Conservation (phyloP, 2,797 vertebrate species). For the Australoheros facetus region DNA sequence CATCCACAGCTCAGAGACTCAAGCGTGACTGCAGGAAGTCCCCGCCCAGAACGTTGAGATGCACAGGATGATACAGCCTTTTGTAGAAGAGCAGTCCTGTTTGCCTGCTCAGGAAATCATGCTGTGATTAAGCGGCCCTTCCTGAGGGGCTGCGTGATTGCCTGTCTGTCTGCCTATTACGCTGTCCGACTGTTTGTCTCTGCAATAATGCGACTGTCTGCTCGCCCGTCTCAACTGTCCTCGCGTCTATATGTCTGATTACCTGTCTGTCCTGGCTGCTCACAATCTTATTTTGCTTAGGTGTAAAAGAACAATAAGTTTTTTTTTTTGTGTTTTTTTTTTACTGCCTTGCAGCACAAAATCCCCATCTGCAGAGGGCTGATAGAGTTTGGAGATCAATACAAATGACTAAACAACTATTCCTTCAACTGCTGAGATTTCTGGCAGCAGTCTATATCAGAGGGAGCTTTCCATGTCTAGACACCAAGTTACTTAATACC, state of each 20-base stretch:
- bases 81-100: conserved; percentile 22
- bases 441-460: neutral
- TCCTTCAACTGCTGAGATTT: conserved; percentile 25
- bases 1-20: conserved; percentile 12
- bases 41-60: conserved; percentile 23
- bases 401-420: conserved; percentile 32
- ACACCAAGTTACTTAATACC: conserved; percentile 8
- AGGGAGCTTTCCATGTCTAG: conserved; percentile 1
- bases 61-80: neutral
- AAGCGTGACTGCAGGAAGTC: conserved; percentile 52
- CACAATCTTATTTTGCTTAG: neutral
- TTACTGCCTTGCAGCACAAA: neutral
- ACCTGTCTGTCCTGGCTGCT: neutral
- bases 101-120: conserved; percentile 56
- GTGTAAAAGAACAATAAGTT: conserved; percentile 20
- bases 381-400: conserved; percentile 49
- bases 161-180: conserved; percentile 16
- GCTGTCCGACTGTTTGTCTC: neutral
- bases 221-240: neutral
- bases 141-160: conserved; percentile 20
- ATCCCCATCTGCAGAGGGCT: conserved; percentile 18
- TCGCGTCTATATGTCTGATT: neutral
- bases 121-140: conserved; percentile 40
- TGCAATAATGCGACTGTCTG: conserved; percentile 2
- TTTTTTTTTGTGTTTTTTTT: neutral